phyloP scores from a whole-genome alignment of 2,797 vertebrate species.

The Clarias platycephalus region DNA sequence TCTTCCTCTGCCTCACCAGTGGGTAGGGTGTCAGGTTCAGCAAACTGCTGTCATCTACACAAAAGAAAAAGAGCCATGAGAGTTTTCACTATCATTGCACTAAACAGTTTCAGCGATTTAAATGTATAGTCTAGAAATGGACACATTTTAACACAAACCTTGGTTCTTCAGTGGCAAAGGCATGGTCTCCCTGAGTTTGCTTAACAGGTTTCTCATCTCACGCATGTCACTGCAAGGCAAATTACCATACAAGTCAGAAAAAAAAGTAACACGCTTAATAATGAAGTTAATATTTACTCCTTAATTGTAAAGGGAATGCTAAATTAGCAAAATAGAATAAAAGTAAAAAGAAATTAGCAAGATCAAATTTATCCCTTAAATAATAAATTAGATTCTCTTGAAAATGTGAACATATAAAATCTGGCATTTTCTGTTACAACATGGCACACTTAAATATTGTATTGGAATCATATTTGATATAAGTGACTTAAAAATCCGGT shows the following conservation, averaged over 20 bases:
- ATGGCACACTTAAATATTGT: not conserved
- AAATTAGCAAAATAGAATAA: not conserved
- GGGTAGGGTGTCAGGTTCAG: slow-evolving; percentile 93
- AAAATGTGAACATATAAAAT: not conserved
- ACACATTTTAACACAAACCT: slow-evolving; percentile 71
- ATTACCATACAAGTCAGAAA: not conserved
- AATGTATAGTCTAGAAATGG: not conserved
- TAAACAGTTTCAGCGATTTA: not conserved
- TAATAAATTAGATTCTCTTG: not conserved
- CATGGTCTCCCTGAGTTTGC: slow-evolving; percentile 99
- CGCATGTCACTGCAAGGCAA: slow-evolving; percentile 85
- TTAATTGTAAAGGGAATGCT: not conserved
- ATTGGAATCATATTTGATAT: not conserved
- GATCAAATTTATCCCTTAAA: not conserved
- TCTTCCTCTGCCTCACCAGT: slow-evolving; percentile 88
- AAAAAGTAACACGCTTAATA: not conserved
- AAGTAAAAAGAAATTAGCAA: not conserved
- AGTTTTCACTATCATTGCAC: not conserved
- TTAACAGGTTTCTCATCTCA: slow-evolving; percentile 98
- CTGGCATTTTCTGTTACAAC: not conserved
- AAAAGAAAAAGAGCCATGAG: slow-evolving; percentile 16
- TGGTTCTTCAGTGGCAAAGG: slow-evolving; percentile 98
- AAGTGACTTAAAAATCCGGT: not conserved
- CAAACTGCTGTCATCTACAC: slow-evolving; percentile 94
- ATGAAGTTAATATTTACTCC: not conserved